Evolutionary conservation across 2,113 vertebrate species (phyloP).

Genomic region (Chlorocebus sabaeus): DNA sequence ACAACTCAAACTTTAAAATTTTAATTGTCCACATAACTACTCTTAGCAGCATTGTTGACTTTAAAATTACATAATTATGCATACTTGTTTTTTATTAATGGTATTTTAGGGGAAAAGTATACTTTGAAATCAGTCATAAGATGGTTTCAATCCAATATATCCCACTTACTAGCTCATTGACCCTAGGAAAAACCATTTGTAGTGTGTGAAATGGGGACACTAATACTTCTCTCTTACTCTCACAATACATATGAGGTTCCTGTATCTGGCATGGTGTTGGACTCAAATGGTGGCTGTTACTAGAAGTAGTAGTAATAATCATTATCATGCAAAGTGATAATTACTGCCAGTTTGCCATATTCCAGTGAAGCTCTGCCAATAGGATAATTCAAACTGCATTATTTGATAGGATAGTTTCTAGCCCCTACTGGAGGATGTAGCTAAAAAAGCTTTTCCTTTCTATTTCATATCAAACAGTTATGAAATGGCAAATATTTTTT

Average conservation of each 20-base stretch:
- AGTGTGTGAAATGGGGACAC: not conserved
- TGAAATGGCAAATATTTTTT: not conserved
- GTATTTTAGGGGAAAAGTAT: not conserved
- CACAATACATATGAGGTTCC: not conserved
- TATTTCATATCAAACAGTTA: not conserved
- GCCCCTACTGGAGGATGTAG: not conserved
- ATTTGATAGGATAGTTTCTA: not conserved
- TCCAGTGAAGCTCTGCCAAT: not conserved
- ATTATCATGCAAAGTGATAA: not conserved
- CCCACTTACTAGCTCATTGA: not conserved
- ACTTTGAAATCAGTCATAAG: not conserved
- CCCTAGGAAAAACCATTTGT: not conserved
- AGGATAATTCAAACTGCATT: not conserved
- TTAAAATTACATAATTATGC: not conserved
- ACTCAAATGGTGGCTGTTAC: not conserved
- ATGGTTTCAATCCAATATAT: not conserved
- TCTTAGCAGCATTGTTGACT: not conserved
- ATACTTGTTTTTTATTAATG: not conserved
- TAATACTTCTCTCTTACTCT: not conserved
- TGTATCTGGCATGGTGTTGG: not conserved
- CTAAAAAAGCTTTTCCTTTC: not conserved
- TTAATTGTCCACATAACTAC: not conserved
- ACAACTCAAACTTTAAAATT: not conserved
- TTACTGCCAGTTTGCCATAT: not conserved
- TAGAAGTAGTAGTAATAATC: not conserved